Base-by-base conservation (phyloP, 2,888 invertebrate genomes). In the Monopis laevigella region DNA sequence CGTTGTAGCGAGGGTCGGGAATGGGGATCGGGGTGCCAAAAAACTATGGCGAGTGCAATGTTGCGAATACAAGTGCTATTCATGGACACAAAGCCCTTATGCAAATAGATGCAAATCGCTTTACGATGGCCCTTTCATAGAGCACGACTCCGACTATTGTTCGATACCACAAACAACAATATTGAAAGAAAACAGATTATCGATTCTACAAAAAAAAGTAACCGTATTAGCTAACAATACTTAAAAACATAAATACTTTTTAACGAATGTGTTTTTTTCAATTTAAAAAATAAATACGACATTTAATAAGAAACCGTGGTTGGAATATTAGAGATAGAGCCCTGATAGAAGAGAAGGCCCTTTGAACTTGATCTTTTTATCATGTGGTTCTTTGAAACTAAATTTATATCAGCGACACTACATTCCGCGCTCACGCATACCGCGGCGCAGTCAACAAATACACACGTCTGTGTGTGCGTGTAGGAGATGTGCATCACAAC, bases 281-380 rank as follows among this genome's bases (percentile, higher is more conserved):
- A n/a, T n/a, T n/a, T n/a, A n/a, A n/a, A n/a, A n/a, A n/a, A n/a
- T n/a, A n/a, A n/a, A n/a, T n/a, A n/a, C n/a, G n/a, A n/a, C n/a
- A n/a, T n/a, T n/a, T n/a, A n/a, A n/a, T n/a, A n/a, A n/a, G n/a
- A n/a, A n/a, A n/a, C n/a, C n/a, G n/a, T n/a, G n/a, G n/a, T n/a
- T n/a, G n/a, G n/a, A n/a, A n/a, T n/a, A n/a, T n/a, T n/a, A n/a
- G n/a, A n/a, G n/a, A n/a, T n/a, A n/a, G n/a, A n/a, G n/a, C n/a
- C n/a, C n/a, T n/a, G 34, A 34, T 34, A 34, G 34, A 34, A 24
- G 18, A 17, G 6, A 17, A 21, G 65, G 58, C 71, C 72, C 68
- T 74, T 69, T 75, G 75, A 75, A 75, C 77, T 77, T 77, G 74
- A 74, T 75, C 66, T 72, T 66, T 70, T 74, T 77, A 77, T 77